Evolutionary conservation across 2,888 invertebrate species (phyloP).

Genomic region (Archips crataeganus): DNA sequence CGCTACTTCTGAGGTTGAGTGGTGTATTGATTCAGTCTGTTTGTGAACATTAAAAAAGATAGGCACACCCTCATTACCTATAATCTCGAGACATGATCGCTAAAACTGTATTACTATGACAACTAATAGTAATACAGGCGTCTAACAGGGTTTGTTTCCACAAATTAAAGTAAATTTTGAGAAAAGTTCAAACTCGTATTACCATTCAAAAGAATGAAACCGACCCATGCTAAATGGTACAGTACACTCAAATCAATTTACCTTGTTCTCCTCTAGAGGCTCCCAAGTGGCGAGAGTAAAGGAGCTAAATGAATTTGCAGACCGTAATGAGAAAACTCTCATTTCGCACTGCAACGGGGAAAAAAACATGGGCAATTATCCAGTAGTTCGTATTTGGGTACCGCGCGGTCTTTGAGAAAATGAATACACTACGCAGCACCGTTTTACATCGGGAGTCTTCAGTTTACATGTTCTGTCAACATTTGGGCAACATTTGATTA

Average conservation of each 20-base stretch:
- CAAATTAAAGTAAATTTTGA: not conserved
- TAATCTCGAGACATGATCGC: not conserved
- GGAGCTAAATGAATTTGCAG: constrained; percentile 72
- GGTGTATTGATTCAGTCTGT: too few relatives aligned
- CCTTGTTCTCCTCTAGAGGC: constrained; percentile 43
- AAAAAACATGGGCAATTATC: constrained; percentile 63
- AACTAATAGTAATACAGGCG: too few relatives aligned
- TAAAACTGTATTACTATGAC: too few relatives aligned
- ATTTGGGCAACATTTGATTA: not conserved
- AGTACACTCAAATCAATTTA: constrained; percentile 46
- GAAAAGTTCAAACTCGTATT: not conserved
- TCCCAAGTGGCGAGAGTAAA: constrained; percentile 51
- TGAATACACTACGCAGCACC: not conserved
- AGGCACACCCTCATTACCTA: too few relatives aligned
- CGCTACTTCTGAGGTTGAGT: too few relatives aligned
- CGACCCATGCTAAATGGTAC: constrained; percentile 22
- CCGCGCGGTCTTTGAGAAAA: constrained; percentile 14
- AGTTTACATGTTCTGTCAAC: not conserved
- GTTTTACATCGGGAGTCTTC: not conserved
- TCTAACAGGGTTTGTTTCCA: not conserved
- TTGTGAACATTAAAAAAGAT: too few relatives aligned
- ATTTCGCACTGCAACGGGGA: constrained; percentile 56
- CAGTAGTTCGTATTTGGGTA: constrained; percentile 49
- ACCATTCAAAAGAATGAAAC: not conserved
- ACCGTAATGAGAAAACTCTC: constrained; percentile 75